Evolutionary conservation across 2,888 invertebrate genomes (phyloP).

Genomic region (Epinotia demarniana): DNA sequence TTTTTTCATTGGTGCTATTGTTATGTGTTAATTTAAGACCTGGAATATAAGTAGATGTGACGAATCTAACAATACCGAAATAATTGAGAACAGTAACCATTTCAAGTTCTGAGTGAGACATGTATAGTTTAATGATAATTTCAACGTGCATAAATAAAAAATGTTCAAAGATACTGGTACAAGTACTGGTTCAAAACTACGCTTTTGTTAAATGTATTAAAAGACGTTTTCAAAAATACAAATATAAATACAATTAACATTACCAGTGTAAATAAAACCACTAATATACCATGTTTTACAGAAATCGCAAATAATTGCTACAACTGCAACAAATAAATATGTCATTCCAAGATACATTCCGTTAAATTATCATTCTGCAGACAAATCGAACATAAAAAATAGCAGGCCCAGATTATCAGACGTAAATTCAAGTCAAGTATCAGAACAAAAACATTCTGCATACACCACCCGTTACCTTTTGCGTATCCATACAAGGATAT

Average conservation of each 20-base stretch:
- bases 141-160: not conserved
- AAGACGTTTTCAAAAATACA: too few species aligned
- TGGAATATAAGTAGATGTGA: conserved; percentile 10
- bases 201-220: too few species aligned
- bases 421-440: conserved; percentile 33
- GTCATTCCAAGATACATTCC: conserved; percentile 2
- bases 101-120: not conserved
- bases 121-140: not conserved
- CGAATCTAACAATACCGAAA: conserved; percentile 4
- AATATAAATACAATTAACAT: not conserved
- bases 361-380: conserved; percentile 6
- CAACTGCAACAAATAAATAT: conserved; percentile 7
- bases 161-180: too few species aligned
- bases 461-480: conserved; percentile 33
- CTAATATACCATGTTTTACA: not conserved
- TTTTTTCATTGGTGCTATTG: conserved; percentile 62
- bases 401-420: conserved; percentile 18
- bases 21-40: conserved; percentile 53
- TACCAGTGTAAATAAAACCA: not conserved
- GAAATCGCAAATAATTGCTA: not conserved
- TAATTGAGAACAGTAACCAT: not conserved
- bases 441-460: conserved; percentile 38
- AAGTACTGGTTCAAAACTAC: too few species aligned
- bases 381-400: conserved; percentile 38
- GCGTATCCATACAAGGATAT: conserved; percentile 29